Conservation (phyloP, 2,113 vertebrate species). For the Scartelaos histophorus region DNA sequence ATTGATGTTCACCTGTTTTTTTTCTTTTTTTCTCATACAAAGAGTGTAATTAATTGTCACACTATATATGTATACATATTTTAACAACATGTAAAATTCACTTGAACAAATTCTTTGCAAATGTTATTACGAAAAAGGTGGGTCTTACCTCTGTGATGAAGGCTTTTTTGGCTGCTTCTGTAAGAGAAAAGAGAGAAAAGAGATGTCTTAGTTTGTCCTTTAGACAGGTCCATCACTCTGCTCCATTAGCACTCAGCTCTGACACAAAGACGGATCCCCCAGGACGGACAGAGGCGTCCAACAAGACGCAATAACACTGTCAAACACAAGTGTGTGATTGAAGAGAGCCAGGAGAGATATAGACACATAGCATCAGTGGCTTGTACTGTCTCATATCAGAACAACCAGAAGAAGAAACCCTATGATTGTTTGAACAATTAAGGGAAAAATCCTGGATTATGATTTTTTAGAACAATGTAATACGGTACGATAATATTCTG, state of each 20-base stretch:
- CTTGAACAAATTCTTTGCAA: too few relatives aligned
- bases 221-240: constrained; percentile 35
- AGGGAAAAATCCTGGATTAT: not conserved
- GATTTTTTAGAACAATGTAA: not conserved
- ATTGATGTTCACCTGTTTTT: not conserved
- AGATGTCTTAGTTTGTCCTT: constrained; percentile 26
- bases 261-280: constrained; percentile 43
- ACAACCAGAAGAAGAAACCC: not conserved
- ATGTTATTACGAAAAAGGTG: constrained; percentile 1
- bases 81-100: too few relatives aligned
- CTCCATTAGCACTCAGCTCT: constrained; percentile 29
- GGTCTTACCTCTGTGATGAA: constrained; percentile 76
- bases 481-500: not conserved
- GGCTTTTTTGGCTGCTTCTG: constrained; percentile 71
- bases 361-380: constrained; percentile 14
- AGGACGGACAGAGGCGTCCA: constrained; percentile 25
- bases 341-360: constrained; percentile 28
- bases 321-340: constrained; percentile 33
- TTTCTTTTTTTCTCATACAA: too few relatives aligned
- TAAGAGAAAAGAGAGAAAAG: constrained; percentile 22
- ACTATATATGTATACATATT: not conserved
- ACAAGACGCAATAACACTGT: constrained; percentile 57
- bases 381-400: not conserved
- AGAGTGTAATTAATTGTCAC: not conserved
- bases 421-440: not conserved